phyloP scores from a whole-genome alignment of 2,888 invertebrate genomes.

The Pristionchus japonicus region DNA sequence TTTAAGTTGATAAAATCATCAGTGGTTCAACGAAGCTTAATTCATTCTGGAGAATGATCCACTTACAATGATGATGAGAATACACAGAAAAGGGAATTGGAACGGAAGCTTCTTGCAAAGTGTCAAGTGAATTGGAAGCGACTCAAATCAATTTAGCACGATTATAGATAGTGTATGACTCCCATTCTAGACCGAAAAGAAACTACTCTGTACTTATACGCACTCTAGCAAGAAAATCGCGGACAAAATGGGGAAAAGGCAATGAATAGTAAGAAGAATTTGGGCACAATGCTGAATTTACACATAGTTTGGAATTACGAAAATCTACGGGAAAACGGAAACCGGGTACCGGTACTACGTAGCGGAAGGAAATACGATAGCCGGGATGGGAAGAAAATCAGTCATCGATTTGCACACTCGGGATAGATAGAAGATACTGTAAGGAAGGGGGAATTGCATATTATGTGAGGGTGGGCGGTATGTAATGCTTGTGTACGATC shows the following conservation, averaged over 20 bases:
- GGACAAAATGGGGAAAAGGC: not conserved
- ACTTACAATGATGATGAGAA: not conserved
- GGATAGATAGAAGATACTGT: constrained; percentile 16
- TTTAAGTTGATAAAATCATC: not conserved
- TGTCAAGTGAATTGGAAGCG: constrained; percentile 6
- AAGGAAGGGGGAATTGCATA: not conserved
- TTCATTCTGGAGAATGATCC: constrained; percentile 14
- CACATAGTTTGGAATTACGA: not conserved
- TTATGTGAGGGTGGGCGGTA: not conserved
- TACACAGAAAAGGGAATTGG: not conserved
- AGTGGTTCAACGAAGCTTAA: not conserved
- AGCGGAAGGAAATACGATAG: not conserved
- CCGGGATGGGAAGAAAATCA: not conserved
- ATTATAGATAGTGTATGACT: not conserved
- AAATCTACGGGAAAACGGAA: not conserved
- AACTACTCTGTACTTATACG: constrained; percentile 2
- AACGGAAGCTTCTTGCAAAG: not conserved
- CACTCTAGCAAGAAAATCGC: constrained; percentile 17
- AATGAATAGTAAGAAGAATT: not conserved
- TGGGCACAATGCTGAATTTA: constrained; percentile 9
- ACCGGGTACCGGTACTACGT: constrained; percentile 26
- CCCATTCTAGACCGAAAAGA: constrained; percentile 11
- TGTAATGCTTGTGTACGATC: not conserved
- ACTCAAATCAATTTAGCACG: not conserved
- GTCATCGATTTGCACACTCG: constrained; percentile 13